Conservation (phyloP, 2,797 vertebrate genomes). For the Xerus rutilus region DNA sequence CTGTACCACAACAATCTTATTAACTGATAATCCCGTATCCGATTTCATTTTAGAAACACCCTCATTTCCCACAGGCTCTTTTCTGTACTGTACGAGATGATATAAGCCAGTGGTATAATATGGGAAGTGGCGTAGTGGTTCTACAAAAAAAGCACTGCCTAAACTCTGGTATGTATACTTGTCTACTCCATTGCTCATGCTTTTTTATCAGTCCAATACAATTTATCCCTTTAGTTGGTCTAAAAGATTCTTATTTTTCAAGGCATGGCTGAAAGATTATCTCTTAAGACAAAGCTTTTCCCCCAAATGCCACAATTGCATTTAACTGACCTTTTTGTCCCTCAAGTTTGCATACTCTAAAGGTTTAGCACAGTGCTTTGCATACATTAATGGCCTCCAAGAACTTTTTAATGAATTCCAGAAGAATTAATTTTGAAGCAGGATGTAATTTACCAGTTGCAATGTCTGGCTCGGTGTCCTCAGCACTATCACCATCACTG, state of each 20-base stretch:
- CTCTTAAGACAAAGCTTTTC: background rate
- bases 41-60: slow-evolving; percentile 5
- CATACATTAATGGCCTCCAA: background rate
- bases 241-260: background rate
- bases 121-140: background rate
- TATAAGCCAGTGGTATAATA: background rate
- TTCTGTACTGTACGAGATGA: background rate
- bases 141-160: background rate
- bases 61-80: background rate
- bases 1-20: background rate
- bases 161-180: background rate
- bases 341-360: background rate
- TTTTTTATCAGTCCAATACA: background rate
- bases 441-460: slow-evolving; percentile 83
- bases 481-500: slow-evolving; percentile 70
- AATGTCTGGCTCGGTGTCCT: slow-evolving; percentile 87
- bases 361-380: background rate
- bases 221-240: background rate
- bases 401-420: background rate
- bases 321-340: background rate
- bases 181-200: background rate
- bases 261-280: background rate
- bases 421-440: background rate
- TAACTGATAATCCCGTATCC: background rate
- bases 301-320: background rate